Evolutionary conservation across 2,113 vertebrate genomes (phyloP).

Genomic region (Neomonachus schauinslandi): DNA sequence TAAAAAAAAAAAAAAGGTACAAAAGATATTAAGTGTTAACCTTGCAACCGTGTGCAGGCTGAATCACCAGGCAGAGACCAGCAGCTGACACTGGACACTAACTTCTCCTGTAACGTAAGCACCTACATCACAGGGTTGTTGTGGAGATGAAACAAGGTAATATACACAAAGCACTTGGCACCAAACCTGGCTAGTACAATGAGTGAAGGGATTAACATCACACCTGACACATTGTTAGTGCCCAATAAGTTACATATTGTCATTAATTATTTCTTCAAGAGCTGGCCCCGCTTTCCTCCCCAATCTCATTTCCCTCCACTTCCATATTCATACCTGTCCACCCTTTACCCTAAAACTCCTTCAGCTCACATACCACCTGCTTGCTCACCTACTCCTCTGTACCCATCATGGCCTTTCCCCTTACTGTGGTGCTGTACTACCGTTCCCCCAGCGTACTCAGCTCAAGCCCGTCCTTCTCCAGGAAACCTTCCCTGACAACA

Average conservation of each 20-base stretch:
- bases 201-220: neutral
- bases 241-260: neutral
- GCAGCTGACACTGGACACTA: neutral
- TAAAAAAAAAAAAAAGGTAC: neutral
- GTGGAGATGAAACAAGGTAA: neutral
- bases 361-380: neutral
- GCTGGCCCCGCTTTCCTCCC: neutral
- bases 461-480: constrained; percentile 15
- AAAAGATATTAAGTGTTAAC: neutral
- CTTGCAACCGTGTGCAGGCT: neutral
- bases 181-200: neutral
- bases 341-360: neutral
- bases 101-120: constrained; percentile 4
- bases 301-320: neutral
- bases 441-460: neutral
- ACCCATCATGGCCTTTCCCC: neutral
- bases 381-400: neutral
- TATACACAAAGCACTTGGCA: neutral
- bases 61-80: neutral
- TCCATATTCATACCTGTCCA: neutral
- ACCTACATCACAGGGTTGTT: neutral
- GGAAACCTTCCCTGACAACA: neutral
- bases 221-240: neutral
- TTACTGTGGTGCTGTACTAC: neutral
- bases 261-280: neutral